These are phyloP conservation scores for Cephalotes varians DNA, from an alignment of 2,888 invertebrate species.

Conservation along the genomic window DNA sequence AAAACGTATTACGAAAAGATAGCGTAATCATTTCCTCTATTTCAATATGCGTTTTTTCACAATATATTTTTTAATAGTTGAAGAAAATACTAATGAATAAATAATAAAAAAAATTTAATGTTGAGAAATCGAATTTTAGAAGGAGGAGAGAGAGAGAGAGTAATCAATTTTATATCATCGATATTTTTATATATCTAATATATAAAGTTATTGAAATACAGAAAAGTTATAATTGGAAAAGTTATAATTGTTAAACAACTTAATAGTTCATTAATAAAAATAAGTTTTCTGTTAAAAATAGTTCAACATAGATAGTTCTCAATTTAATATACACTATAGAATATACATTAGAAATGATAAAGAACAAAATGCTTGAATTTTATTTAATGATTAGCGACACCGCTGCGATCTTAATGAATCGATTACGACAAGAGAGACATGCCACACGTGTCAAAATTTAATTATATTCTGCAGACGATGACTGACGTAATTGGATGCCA, in stretches of 20 bases:
- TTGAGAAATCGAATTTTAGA: neutral
- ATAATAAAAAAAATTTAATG: neutral
- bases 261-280: neutral
- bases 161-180: neutral
- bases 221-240: constrained; percentile 4
- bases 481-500: constrained; percentile 51
- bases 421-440: constrained; percentile 31
- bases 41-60: neutral
- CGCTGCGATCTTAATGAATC: neutral
- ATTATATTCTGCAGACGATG: constrained; percentile 47
- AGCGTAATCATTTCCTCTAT: neutral
- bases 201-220: neutral
- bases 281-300: neutral
- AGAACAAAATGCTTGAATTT: constrained; percentile 7
- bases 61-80: neutral
- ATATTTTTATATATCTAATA: constrained; percentile 6
- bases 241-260: neutral
- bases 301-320: neutral
- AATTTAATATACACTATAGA: neutral
- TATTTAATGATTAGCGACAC: constrained; percentile 27
- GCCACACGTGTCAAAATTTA: constrained; percentile 45
- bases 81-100: neutral
- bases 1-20: neutral
- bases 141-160: no score
- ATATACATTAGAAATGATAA: neutral